These are phyloP conservation scores for Okapia johnstoni DNA, from an alignment of 2,113 vertebrate genomes.

Conservation along the genomic window DNA sequence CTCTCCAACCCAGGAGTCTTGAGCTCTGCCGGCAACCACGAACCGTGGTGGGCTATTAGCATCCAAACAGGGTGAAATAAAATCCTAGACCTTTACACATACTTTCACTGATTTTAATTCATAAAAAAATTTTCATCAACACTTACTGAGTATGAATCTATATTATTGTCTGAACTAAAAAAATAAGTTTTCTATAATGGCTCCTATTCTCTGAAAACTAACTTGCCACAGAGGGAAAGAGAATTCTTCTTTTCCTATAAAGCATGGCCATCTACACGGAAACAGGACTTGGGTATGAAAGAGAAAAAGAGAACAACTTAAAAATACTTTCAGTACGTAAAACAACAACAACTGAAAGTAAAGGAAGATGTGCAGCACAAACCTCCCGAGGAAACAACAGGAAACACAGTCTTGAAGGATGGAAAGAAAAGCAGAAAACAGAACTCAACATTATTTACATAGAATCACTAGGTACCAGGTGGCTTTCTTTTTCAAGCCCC, in stretches of 20 bases:
- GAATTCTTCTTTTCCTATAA: neutral
- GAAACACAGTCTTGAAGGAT: neutral
- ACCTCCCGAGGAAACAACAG: neutral
- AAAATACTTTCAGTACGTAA: neutral
- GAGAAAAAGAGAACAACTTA: neutral
- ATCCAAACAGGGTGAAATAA: neutral
- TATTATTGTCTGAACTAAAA: neutral
- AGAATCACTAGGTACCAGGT: neutral
- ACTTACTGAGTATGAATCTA: neutral
- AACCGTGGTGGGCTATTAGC: neutral
- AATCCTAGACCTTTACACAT: neutral
- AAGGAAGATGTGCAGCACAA: neutral
- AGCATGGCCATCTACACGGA: neutral
- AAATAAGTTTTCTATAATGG: neutral
- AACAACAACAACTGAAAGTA: neutral
- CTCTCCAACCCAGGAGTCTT: neutral
- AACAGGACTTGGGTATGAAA: neutral
- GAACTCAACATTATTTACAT: neutral
- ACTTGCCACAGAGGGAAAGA: neutral
- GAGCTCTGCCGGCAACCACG: neutral
- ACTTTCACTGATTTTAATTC: neutral
- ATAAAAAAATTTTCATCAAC: neutral
- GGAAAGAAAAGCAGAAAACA: neutral
- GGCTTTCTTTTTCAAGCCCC: neutral
- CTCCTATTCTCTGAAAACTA: neutral